Evolutionary conservation across 2,113 vertebrate species (phyloP).

Genomic region (Alligator mississippiensis): DNA sequence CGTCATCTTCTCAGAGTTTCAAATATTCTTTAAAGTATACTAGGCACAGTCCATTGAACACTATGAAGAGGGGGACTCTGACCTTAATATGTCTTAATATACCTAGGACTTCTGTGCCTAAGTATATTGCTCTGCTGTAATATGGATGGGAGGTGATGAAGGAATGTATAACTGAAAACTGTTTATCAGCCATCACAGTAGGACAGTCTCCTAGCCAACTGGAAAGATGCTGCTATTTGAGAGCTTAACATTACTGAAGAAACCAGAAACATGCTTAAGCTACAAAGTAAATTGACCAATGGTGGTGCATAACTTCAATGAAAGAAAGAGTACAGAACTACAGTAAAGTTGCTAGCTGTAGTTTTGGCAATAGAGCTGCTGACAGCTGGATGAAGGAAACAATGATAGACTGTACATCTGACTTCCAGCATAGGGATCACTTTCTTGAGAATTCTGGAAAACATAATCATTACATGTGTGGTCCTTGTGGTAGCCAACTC

Average conservation of each 20-base stretch:
- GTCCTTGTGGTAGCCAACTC: background rate
- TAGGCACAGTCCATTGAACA: background rate
- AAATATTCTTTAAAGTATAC: background rate
- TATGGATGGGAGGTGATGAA: background rate
- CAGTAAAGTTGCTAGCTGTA: background rate
- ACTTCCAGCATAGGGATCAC: background rate
- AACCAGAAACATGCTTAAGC: background rate
- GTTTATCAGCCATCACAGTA: background rate
- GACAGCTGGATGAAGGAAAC: background rate
- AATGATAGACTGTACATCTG: background rate
- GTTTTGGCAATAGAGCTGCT: background rate
- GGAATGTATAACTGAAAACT: background rate
- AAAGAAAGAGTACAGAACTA: background rate
- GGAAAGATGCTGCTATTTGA: too few relatives aligned
- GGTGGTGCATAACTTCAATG: background rate
- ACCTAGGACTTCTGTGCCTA: background rate
- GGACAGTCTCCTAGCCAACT: background rate
- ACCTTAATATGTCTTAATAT: background rate
- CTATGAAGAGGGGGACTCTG: fast-evolving
- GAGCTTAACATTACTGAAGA: background rate
- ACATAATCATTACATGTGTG: background rate
- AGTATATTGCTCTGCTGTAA: background rate
- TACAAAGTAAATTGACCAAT: background rate
- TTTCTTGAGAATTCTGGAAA: background rate
- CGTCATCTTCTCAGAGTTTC: background rate